These are phyloP conservation scores for Hydraecia micacea DNA, from an alignment of 2,888 invertebrate species.

Conservation along the genomic window DNA sequence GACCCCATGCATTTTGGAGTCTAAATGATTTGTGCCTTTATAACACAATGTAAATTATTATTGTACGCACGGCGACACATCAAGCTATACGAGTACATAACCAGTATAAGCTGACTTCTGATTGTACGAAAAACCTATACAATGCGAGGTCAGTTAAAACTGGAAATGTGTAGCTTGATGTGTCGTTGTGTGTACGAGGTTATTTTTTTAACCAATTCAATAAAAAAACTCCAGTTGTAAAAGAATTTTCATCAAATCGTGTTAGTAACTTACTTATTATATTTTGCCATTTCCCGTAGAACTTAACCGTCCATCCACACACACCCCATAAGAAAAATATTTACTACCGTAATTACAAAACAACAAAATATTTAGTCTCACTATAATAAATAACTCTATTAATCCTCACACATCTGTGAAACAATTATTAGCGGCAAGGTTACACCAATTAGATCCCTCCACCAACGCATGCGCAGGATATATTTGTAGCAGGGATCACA, in stretches of 20 bases:
- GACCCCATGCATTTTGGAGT: not conserved
- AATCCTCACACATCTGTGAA: conserved; percentile 41
- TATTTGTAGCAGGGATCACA: conserved; percentile 43
- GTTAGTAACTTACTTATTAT: not conserved
- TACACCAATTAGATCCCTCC: conserved; percentile 57
- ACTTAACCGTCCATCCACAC: not conserved
- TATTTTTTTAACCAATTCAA: not conserved
- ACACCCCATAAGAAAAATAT: not conserved
- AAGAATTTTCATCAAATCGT: not conserved
- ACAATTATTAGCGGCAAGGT: conserved; percentile 56
- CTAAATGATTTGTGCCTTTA: not conserved
- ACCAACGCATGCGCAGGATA: conserved; percentile 52
- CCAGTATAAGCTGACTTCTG: no score
- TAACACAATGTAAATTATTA: not conserved
- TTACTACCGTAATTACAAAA: not conserved
- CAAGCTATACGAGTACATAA: not conserved
- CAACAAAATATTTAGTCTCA: conserved; percentile 18
- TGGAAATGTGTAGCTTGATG: not conserved
- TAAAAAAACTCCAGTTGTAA: not conserved
- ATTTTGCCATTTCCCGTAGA: not conserved
- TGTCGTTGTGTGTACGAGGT: not conserved
- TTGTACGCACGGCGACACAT: not conserved
- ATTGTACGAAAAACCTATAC: no score
- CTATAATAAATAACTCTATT: conserved; percentile 23
- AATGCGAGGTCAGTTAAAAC: not conserved